Evolutionary conservation across 1,140 invertebrate species (phyloP).

Genomic region (Aphaenogaster rudis): DNA sequence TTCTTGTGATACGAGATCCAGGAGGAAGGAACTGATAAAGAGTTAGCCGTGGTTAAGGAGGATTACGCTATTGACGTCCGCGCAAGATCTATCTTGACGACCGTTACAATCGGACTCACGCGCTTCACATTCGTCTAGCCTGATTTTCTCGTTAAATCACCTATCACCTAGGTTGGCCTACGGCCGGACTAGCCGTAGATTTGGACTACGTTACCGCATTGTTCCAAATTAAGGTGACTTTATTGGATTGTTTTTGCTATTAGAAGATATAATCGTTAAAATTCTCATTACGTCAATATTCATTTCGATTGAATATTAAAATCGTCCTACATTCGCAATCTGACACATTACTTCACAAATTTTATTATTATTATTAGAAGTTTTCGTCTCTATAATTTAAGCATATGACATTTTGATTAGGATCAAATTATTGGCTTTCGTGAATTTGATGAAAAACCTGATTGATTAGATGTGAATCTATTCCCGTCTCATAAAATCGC

Average conservation of each 20-base stretch:
- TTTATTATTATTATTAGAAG: no score
- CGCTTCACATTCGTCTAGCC: neutral
- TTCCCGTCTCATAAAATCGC: neutral
- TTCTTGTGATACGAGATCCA: neutral
- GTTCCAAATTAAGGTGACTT: neutral
- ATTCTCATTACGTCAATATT: neutral
- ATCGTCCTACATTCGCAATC: neutral
- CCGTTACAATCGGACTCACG: neutral
- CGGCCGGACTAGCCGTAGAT: neutral
- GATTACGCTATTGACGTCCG: neutral
- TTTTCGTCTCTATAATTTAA: no score
- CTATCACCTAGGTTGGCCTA: neutral
- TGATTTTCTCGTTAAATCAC: neutral
- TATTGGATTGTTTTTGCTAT: neutral
- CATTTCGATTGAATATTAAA: neutral
- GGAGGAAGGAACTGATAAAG: neutral
- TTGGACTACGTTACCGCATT: neutral
- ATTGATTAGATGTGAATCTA: neutral
- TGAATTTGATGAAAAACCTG: neutral
- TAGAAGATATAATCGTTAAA: neutral
- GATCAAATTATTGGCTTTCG: neutral
- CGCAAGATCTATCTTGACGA: neutral
- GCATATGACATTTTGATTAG: neutral
- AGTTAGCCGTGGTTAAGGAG: conserved; percentile 2
- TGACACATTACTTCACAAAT: neutral